Base-by-base conservation (phyloP, 2,797 vertebrate species). In the Lateolabrax maculatus region DNA sequence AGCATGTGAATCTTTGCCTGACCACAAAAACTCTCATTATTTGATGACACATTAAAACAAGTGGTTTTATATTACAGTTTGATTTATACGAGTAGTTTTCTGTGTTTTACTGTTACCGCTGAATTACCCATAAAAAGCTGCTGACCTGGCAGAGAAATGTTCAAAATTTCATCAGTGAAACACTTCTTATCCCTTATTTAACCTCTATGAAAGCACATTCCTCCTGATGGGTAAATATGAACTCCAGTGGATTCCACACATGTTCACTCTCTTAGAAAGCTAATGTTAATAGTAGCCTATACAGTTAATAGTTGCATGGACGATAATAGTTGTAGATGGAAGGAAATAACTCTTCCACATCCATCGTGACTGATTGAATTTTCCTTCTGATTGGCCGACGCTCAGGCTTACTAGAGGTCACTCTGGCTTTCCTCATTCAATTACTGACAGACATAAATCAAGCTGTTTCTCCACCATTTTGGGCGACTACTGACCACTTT, bases 401-500 rank as follows among this genome's bases (percentile, higher is more conserved):
- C 75, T 87, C 77, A 12, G 36, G 51, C 81, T 71, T 37, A 58
- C 72, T 23, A 74, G 85, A 93, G 91, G 91, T 91, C 88, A 79
- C 72, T 80, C 65, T 51, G 52, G 81, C 66, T 57, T 87, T 79
- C 83, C 81, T 86, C 72, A 77, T 93, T 92, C 81, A 89, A 90
- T 92, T 92, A 92, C 79, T 77, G 84, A 86, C 71, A 8, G 53
- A 64, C 81, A 91, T 94, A 89, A 93, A 94, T 94, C 88, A 88
- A 51, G 1, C 8, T 41, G 51, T 65, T 84, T 85, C 78, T 82
- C 49, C 46, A 49, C 71, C 89, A 83, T 87, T 92, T 90, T 86
- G 82, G 84, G 57, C 3, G 5, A 79, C 69, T 78, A 84, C 81
- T 86, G 87, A 79, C 84, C 83, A 83, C 83, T 89, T 93, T 88